phyloP scores from a whole-genome alignment of 2,797 vertebrate genomes.

The Eurystomus glaucurus region DNA sequence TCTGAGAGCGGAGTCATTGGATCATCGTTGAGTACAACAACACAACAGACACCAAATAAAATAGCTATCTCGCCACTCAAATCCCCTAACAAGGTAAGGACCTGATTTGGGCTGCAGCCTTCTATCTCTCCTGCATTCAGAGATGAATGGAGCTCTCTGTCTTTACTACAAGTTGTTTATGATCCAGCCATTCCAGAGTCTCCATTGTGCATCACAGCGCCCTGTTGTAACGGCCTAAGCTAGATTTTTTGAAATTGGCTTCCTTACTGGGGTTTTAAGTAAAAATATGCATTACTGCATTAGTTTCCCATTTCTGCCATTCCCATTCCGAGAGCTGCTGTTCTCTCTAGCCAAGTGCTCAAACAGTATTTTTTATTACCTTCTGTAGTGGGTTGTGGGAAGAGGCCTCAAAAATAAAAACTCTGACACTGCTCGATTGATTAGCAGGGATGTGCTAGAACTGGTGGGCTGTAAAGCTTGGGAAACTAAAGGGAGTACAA shows the following conservation, averaged over 20 bases:
- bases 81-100: slow-evolving; percentile 95
- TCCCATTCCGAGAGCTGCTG: not conserved
- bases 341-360: not conserved
- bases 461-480: no score
- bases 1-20: slow-evolving; percentile 88
- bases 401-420: no score
- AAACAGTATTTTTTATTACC: not conserved
- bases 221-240: not conserved
- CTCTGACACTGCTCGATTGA: no score
- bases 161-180: not conserved
- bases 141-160: not conserved
- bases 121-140: not conserved
- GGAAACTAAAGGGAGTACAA: no score
- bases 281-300: not conserved
- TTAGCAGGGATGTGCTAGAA: no score
- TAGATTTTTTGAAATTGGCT: not conserved
- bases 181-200: not conserved
- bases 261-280: not conserved
- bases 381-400: no score
- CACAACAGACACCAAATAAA: slow-evolving; percentile 92
- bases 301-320: not conserved
- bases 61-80: slow-evolving; percentile 98
- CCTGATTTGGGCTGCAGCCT: not conserved
- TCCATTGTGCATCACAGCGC: not conserved
- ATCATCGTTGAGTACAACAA: slow-evolving; percentile 85